phyloP scores from a whole-genome alignment of 2,797 vertebrate species.

The Hafferia zeledoni region DNA sequence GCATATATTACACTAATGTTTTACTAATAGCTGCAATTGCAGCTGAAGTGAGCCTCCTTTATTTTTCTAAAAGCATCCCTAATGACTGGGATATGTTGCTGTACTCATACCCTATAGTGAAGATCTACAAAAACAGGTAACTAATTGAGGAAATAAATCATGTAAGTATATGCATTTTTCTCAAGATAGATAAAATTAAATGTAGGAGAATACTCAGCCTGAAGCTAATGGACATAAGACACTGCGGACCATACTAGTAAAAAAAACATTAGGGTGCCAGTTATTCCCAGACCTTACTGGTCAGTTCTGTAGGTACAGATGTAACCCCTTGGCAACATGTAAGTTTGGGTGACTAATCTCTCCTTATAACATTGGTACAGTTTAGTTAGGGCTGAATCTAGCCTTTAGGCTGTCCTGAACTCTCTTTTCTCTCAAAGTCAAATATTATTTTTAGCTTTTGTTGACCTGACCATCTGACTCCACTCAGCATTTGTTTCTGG shows the following conservation, averaged over 20 bases:
- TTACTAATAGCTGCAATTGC: neutral
- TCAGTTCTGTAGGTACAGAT: neutral
- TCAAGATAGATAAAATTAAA: neutral
- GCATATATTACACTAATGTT: neutral
- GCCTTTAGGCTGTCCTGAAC: neutral
- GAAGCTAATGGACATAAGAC: neutral
- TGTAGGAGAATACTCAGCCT: neutral
- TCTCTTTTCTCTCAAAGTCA: neutral
- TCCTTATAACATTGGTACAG: neutral
- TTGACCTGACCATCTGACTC: neutral
- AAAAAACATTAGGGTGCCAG: neutral
- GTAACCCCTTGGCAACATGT: neutral
- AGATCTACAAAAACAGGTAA: neutral
- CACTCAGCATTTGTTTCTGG: neutral
- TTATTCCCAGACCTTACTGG: neutral
- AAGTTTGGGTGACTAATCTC: neutral
- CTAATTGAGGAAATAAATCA: neutral
- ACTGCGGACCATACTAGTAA: neutral
- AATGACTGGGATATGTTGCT: neutral
- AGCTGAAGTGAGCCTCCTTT: neutral
- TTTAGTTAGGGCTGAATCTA: neutral
- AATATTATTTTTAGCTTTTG: slow-evolving; percentile 10
- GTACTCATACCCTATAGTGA: neutral
- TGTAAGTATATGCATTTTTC: neutral
- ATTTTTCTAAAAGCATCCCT: neutral